These are phyloP conservation scores for Laothoe populi DNA, from an alignment of 2,888 invertebrate genomes.

Conservation along the genomic window DNA sequence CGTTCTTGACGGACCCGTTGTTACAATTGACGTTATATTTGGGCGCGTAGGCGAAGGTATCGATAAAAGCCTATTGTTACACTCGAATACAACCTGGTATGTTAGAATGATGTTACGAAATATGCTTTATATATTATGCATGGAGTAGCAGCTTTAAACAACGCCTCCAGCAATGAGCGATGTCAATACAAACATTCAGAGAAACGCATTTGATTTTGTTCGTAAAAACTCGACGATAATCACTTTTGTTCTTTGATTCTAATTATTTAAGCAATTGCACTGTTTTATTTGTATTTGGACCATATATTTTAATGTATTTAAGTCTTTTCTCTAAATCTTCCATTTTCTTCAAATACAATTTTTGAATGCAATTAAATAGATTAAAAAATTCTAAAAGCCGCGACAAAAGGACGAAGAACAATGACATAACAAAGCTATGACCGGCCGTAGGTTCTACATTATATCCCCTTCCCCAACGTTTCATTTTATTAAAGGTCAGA, in stretches of 20 bases:
- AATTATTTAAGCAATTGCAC: no score
- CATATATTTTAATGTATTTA: no score
- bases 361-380: no score
- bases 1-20: constrained; percentile 56
- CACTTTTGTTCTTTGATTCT: neutral
- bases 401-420: no score
- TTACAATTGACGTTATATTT: constrained; percentile 62
- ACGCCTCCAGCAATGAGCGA: neutral
- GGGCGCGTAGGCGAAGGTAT: constrained; percentile 69
- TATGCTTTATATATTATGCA: constrained; percentile 18
- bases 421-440: no score
- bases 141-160: neutral
- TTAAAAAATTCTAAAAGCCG: no score
- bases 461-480: no score
- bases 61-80: constrained; percentile 60
- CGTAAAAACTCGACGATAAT: neutral
- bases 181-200: neutral
- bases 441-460: no score
- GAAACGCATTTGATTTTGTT: neutral
- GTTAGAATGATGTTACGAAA: constrained; percentile 23
- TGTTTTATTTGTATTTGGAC: no score
- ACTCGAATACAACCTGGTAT: constrained; percentile 43
- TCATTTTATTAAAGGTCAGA: no score
- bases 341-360: no score
- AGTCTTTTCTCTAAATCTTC: no score